These are phyloP conservation scores for Gulo gulo DNA, from an alignment of 2,113 vertebrate genomes.

Conservation along the genomic window DNA sequence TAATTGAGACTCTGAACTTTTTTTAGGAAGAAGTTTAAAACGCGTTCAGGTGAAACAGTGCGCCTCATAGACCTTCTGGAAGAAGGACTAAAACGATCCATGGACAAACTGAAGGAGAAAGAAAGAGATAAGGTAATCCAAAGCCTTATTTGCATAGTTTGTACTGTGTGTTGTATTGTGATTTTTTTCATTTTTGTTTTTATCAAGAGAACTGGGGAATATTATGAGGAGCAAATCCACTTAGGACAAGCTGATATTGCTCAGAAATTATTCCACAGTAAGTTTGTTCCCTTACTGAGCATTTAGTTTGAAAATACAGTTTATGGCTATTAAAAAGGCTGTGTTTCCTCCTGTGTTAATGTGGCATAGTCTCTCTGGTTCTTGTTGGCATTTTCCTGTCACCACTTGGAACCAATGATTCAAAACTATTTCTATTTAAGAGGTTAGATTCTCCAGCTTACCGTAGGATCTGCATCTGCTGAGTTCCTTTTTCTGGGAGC, in stretches of 20 bases:
- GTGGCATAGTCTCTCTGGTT: background rate
- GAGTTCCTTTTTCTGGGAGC: background rate
- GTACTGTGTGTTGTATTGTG: background rate
- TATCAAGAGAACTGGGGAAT: background rate
- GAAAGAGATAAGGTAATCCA: constrained; percentile 93
- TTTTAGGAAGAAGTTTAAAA: constrained; percentile 98
- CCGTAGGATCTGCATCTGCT: background rate
- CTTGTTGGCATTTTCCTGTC: background rate
- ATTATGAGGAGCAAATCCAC: background rate
- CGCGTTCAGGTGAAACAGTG: constrained; percentile 95
- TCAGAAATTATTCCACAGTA: background rate
- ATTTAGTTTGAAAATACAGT: background rate
- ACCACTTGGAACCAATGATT: background rate
- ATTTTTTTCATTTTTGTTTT: background rate
- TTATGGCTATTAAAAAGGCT: background rate
- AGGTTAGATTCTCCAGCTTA: background rate
- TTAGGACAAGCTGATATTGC: background rate
- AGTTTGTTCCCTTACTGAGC: background rate
- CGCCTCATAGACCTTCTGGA: constrained; percentile 94
- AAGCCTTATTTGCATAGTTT: background rate
- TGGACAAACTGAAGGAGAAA: constrained; percentile 98
- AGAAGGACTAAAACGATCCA: constrained; percentile 94
- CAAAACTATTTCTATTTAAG: background rate
- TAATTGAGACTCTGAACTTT: background rate
- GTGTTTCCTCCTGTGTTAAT: background rate